Evolutionary conservation across 2,888 invertebrate species (phyloP).

Genomic region (Pogonocherus hispidulus): DNA sequence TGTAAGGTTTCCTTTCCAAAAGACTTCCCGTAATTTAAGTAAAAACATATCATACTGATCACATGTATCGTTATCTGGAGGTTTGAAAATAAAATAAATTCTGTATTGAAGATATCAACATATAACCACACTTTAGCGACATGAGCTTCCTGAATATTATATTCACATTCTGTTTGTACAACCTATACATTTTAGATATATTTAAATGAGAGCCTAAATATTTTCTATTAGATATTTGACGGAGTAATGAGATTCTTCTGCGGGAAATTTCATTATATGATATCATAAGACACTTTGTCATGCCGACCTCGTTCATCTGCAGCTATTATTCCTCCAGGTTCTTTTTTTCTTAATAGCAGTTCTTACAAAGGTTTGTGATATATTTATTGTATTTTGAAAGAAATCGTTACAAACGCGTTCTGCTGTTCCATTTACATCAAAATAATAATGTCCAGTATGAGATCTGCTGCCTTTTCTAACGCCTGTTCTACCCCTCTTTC

Average conservation of each 20-base stretch:
- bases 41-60: slow-evolving; percentile 16
- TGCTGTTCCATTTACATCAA: too few relatives aligned
- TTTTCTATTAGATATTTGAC: slow-evolving; percentile 20
- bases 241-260: slow-evolving; percentile 28
- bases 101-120: slow-evolving; percentile 32
- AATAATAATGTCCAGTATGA: too few relatives aligned
- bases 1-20: background rate
- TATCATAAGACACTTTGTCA: slow-evolving; percentile 11
- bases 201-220: slow-evolving; percentile 28
- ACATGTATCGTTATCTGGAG: slow-evolving; percentile 19
- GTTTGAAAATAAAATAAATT: slow-evolving; percentile 24
- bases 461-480: too few relatives aligned
- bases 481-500: too few relatives aligned
- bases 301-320: slow-evolving; percentile 23
- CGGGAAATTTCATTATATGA: slow-evolving; percentile 33
- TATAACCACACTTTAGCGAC: slow-evolving; percentile 34
- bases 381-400: background rate
- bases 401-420: background rate
- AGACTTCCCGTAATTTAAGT: background rate
- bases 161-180: slow-evolving; percentile 35
- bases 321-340: background rate
- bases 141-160: slow-evolving; percentile 24
- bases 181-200: slow-evolving; percentile 29
- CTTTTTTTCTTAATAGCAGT: slow-evolving; percentile 1
- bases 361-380: background rate